Percentiles rank a stretch among this genome's conserved stretches.
Evolutionary conservation across 2,113 vertebrate species (phyloP).

Genomic region (Bujurquina vittata): DNA sequence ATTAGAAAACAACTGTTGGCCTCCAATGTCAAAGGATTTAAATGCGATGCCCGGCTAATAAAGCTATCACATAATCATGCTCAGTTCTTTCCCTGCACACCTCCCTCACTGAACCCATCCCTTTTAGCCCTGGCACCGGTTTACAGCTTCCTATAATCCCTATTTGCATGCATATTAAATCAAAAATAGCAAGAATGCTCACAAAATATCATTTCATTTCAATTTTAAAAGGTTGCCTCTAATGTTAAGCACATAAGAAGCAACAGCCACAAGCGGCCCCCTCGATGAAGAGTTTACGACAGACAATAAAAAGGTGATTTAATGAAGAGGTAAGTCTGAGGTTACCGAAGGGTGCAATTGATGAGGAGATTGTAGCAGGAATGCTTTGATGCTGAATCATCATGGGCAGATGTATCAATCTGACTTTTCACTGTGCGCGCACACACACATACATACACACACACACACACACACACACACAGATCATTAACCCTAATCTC

Average conservation of each 20-base stretch:
- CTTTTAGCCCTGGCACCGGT: neutral
- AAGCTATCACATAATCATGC: neutral
- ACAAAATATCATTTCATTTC: slow-evolving; percentile 23
- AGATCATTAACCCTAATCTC: too few relatives aligned
- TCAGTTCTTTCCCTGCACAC: neutral
- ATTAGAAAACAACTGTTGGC: neutral
- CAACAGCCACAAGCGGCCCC: slow-evolving; percentile 20
- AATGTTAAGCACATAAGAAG: slow-evolving; percentile 19
- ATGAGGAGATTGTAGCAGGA: slow-evolving; percentile 23
- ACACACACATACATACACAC: neutral
- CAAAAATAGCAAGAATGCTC: slow-evolving; percentile 15
- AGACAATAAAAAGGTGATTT: slow-evolving; percentile 48
- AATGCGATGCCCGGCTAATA: neutral
- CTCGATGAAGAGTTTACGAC: slow-evolving; percentile 30
- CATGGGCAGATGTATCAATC: neutral
- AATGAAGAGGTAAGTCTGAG: slow-evolving; percentile 43
- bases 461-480: too few relatives aligned
- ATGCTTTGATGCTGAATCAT: neutral
- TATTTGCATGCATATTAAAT: slow-evolving; percentile 32
- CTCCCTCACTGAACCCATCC: neutral
- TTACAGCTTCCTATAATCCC: slow-evolving; percentile 21
- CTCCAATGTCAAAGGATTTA: neutral
- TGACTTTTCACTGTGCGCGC: neutral
- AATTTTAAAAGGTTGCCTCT: slow-evolving; percentile 12
- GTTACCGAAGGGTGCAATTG: slow-evolving; percentile 3